Percentiles rank a stretch among this genome's conserved stretches.
These are phyloP conservation scores for Popillia japonica DNA, from an alignment of 1,140 invertebrate genomes.

Conservation along the genomic window DNA sequence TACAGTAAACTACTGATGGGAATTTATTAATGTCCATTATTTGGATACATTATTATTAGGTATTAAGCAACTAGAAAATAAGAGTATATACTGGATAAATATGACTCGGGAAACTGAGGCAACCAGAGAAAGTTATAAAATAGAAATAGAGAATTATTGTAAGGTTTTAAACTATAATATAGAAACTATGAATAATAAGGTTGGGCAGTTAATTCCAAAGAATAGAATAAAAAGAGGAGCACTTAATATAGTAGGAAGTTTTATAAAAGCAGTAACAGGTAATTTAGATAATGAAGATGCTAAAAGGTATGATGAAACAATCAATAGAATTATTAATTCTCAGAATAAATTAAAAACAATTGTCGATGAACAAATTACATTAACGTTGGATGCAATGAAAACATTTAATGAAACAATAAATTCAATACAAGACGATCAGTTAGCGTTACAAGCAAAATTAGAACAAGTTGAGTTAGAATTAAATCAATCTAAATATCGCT, in stretches of 20 bases:
- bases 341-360: background rate
- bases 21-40: no score
- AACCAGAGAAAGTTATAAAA: background rate
- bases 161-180: background rate
- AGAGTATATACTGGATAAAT: no score
- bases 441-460: background rate
- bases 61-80: no score
- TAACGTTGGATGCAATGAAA: background rate
- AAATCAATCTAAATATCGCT: background rate
- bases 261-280: background rate
- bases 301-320: background rate
- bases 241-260: background rate
- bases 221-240: background rate
- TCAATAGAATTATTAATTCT: background rate
- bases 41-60: no score
- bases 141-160: background rate
- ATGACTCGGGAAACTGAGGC: no score
- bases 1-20: no score
- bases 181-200: background rate
- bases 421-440: background rate
- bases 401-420: background rate
- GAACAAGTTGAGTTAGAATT: background rate
- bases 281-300: background rate
- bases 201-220: background rate
- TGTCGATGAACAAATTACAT: background rate